Conservation (phyloP, 2,113 vertebrate genomes). For the Phainopepla nitens region DNA sequence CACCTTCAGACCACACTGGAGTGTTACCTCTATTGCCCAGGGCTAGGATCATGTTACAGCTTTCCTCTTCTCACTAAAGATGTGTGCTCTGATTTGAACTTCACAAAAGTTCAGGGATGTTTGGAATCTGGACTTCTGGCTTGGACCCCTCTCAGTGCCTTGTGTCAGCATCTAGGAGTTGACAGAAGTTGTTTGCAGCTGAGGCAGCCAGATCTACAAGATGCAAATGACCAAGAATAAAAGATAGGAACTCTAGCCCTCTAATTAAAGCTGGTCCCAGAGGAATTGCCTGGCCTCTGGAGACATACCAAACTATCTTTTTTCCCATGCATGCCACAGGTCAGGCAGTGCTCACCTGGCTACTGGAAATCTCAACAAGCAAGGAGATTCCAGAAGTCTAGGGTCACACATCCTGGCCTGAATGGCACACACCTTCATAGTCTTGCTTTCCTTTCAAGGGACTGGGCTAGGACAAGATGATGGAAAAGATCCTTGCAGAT, state of each 20-base stretch:
- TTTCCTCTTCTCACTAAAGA: constrained; percentile 37
- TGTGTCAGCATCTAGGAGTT: background rate
- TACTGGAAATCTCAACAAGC: background rate
- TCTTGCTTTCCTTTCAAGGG: background rate
- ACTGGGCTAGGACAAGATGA: background rate
- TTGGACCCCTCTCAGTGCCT: background rate
- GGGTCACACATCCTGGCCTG: no score
- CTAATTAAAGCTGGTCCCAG: background rate
- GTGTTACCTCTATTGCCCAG: constrained; percentile 53
- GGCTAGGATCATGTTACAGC: constrained; percentile 38
- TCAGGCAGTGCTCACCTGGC: background rate
- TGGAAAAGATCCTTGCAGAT: background rate
- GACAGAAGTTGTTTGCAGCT: background rate
- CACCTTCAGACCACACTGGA: constrained; percentile 55
- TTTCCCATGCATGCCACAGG: background rate
- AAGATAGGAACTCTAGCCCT: background rate
- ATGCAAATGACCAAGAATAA: background rate
- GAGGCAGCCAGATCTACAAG: background rate
- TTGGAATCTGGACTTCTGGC: constrained; percentile 55
- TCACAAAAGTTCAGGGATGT: constrained; percentile 56
- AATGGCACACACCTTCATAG: background rate
- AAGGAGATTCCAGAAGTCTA: background rate
- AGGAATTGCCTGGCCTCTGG: background rate
- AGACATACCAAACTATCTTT: background rate
- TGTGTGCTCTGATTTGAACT: constrained; percentile 62